Evolutionary conservation across 2,797 vertebrate genomes (phyloP), one percentile per base, ranked within the genome.

Genomic region (Rhodeus uyekii): DNA sequence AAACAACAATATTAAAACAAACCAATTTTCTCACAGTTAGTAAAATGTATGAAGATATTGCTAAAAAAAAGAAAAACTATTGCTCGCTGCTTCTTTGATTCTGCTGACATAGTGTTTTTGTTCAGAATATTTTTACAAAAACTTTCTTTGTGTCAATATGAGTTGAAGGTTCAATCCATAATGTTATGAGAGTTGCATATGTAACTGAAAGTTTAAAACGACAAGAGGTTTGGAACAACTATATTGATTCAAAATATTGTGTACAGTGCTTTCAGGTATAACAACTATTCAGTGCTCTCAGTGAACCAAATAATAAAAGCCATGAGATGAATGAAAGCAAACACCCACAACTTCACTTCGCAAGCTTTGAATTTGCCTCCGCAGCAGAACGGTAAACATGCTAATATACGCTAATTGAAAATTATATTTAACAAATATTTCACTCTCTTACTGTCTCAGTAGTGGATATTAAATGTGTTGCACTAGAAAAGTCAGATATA

Each of bases 351-450:
- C 10, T 55, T 78, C 48, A 34, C 39, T 61, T 80, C 27, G 71
- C 27, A 12, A 39, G 5, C 76, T 67, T 39, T 42, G 34, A 42
- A 18, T 48, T 64, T 55, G 18, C 24, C n/a, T 18, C 29, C 13
- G 46, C 27, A 60, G 34, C 38, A 63, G 24, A 46, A n/a, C 13
- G 22, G 27, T 80, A 60, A 80, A 80, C 68, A 72, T 80, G 50
- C 50, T 71, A 61, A 80, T 61, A 80, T 60, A 14, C 7, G 22
- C 55, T 48, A 63, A 61, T 48, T 72, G 68, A 71, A 69, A 72
- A n/a, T 24, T 61, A 19, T 22, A 72, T 9, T 34, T 38, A 14
- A 80, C 63, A 72, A 24, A 61, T 44, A 27, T 69, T 39, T 80
- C 38, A 44, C 24, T 58, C 29, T 80, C 68, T 27, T 36, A 76